These are phyloP conservation scores for Crematogaster levior DNA, from an alignment of 2,888 invertebrate genomes.

Conservation along the genomic window DNA sequence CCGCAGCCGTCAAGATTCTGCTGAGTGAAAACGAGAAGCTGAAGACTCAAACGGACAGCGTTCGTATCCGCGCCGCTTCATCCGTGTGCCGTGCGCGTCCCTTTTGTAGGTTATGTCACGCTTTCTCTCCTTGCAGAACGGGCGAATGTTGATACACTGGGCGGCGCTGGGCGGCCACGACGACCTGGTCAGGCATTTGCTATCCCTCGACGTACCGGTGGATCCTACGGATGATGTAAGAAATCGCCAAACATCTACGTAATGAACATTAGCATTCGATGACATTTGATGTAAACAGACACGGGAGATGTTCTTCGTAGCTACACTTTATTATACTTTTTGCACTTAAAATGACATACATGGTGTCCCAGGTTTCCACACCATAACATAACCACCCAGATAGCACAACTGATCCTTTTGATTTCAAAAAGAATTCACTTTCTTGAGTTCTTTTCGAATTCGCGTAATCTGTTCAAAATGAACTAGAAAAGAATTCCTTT, in stretches of 20 bases:
- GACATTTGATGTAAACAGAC: background rate
- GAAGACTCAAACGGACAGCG: slow-evolving; percentile 86
- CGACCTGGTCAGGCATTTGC: slow-evolving; percentile 90
- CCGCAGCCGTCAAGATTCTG: slow-evolving; percentile 88
- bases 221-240: slow-evolving; percentile 91
- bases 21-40: slow-evolving; percentile 87
- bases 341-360: background rate
- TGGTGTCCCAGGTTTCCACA: too few species aligned
- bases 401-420: too few species aligned
- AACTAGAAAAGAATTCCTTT: too few species aligned
- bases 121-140: slow-evolving; percentile 87
- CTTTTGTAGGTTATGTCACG: slow-evolving; percentile 51
- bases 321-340: background rate
- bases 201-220: slow-evolving; percentile 89
- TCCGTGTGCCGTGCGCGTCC: background rate
- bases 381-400: too few species aligned
- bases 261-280: background rate
- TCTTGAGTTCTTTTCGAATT: too few species aligned
- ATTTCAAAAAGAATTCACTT: too few species aligned
- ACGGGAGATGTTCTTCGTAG: background rate
- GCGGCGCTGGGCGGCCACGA: slow-evolving; percentile 92
- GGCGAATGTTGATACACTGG: slow-evolving; percentile 92
- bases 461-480: too few species aligned
- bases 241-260: background rate
- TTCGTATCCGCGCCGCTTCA: slow-evolving; percentile 80